Percentiles rank a stretch among this genome's conserved stretches.
Evolutionary conservation across 2,888 invertebrate species (phyloP).

Genomic region (Drosophila mimica): DNA sequence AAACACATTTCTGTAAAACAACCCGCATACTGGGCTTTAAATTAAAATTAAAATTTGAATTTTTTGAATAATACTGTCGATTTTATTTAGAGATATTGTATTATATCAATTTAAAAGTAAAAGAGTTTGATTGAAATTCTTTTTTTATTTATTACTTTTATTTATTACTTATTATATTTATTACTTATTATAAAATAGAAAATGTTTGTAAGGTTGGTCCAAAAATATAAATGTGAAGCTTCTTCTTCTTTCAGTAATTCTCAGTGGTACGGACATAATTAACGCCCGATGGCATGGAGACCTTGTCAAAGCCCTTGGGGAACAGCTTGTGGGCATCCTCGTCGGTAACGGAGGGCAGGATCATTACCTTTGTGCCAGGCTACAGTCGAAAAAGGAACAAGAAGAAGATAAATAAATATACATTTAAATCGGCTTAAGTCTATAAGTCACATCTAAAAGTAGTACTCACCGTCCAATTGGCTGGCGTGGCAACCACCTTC

Average conservation of each 20-base stretch:
- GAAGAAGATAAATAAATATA: background rate
- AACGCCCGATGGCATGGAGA: conserved; percentile 91
- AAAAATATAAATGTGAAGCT: background rate
- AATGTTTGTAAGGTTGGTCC: background rate
- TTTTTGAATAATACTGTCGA: too few species aligned
- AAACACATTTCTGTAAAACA: background rate
- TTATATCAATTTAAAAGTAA: too few species aligned
- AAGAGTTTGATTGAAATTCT: background rate
- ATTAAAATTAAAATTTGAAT: background rate
- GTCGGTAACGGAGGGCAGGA: conserved; percentile 89
- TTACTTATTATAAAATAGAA: too few species aligned
- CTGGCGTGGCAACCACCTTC: conserved; percentile 93
- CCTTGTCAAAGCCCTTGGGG: conserved; percentile 89
- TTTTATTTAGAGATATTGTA: too few species aligned
- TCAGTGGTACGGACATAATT: conserved; percentile 91
- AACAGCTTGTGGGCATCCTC: conserved; percentile 89
- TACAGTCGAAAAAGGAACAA: conserved; percentile 36
- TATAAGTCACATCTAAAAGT: accelerated
- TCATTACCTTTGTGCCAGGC: conserved; percentile 93
- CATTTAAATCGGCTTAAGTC: background rate
- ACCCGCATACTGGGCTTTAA: background rate
- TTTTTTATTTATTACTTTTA: background rate
- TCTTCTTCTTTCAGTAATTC: conserved; percentile 87
- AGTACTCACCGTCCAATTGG: conserved; percentile 91
- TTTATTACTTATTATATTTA: too few species aligned